Evolutionary conservation across 2,113 vertebrate genomes (phyloP).

Genomic region (Takifugu flavidus): DNA sequence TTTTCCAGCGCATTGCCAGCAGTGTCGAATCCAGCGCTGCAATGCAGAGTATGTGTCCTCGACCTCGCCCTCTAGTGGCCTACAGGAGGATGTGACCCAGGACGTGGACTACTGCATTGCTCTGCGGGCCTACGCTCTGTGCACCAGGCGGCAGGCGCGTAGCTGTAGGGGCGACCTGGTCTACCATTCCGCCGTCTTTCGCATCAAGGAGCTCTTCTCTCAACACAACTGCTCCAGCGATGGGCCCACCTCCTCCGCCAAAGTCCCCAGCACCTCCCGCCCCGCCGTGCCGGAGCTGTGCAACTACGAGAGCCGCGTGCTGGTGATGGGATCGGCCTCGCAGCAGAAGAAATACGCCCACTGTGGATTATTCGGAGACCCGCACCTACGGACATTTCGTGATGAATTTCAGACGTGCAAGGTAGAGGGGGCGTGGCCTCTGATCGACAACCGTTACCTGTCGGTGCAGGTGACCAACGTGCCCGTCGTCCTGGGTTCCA

Average conservation of each 20-base stretch:
- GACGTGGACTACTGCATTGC: constrained; percentile 80
- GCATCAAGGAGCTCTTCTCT: constrained; percentile 80
- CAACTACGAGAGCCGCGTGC: constrained; percentile 70
- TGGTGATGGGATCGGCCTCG: constrained; percentile 40
- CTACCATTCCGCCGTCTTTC: constrained; percentile 80
- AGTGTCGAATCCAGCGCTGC: constrained; percentile 81
- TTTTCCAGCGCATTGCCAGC: constrained; percentile 75
- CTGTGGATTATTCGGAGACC: constrained; percentile 84
- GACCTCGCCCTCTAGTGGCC: constrained; percentile 73
- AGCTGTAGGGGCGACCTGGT: constrained; percentile 79
- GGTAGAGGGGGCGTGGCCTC: constrained; percentile 82
- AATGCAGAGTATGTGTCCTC: constrained; percentile 79
- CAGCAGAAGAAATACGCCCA: constrained; percentile 78
- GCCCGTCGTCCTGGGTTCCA: constrained; percentile 78
- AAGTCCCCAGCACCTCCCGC: constrained; percentile 63
- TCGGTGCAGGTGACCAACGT: constrained; percentile 85
- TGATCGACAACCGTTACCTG: constrained; percentile 81
- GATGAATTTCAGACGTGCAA: constrained; percentile 85
- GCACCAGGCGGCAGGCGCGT: constrained; percentile 76
- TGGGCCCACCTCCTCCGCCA: constrained; percentile 76
- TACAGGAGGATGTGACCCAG: constrained; percentile 69
- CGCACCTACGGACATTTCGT: constrained; percentile 80
- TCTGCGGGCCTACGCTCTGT: constrained; percentile 75
- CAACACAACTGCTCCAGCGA: constrained; percentile 83
- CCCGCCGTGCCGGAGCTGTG: constrained; percentile 71